Evolutionary conservation across 2,888 invertebrate genomes (phyloP).

Genomic region (Leptogaster cylindrica): DNA sequence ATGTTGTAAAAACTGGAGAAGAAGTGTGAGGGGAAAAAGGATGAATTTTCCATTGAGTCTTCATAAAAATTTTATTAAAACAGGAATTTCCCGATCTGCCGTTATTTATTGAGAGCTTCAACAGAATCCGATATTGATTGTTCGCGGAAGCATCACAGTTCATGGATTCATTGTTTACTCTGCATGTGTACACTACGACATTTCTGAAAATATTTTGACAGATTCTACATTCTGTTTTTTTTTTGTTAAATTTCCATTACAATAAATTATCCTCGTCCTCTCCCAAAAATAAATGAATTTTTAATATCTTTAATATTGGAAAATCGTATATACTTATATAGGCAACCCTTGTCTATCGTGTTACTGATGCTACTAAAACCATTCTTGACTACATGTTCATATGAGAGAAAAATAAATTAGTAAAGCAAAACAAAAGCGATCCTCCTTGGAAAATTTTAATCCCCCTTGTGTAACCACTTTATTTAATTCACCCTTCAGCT

Average conservation of each 20-base stretch:
- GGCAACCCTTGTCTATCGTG: too few species aligned
- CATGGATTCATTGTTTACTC: background rate
- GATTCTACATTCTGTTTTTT: background rate
- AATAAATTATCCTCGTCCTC: conserved; percentile 5
- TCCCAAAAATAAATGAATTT: conserved; percentile 9
- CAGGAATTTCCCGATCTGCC: background rate
- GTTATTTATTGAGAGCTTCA: conserved; percentile 10
- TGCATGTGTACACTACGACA: conserved; percentile 6
- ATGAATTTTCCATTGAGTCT: too few species aligned
- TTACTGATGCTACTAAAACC: too few species aligned
- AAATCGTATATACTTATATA: too few species aligned
- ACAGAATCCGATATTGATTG: background rate
- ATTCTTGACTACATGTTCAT: too few species aligned
- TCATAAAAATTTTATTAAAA: conserved; percentile 4
- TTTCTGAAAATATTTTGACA: conserved; percentile 17
- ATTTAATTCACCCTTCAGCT: conserved; percentile 16
- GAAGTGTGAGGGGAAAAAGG: background rate
- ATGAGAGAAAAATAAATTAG: too few species aligned
- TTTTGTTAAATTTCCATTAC: background rate
- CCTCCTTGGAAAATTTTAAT: conserved; percentile 10
- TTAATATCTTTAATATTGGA: conserved; percentile 31
- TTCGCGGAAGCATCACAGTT: background rate
- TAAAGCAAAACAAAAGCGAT: too few species aligned
- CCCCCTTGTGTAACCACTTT: background rate
- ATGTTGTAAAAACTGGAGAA: background rate